A percentile compares a stretch with the other conserved stretches of the same genome.
Evolutionary conservation across 2,113 vertebrate genomes (phyloP).

Genomic region (Pseudolaguvia tuberculata): DNA sequence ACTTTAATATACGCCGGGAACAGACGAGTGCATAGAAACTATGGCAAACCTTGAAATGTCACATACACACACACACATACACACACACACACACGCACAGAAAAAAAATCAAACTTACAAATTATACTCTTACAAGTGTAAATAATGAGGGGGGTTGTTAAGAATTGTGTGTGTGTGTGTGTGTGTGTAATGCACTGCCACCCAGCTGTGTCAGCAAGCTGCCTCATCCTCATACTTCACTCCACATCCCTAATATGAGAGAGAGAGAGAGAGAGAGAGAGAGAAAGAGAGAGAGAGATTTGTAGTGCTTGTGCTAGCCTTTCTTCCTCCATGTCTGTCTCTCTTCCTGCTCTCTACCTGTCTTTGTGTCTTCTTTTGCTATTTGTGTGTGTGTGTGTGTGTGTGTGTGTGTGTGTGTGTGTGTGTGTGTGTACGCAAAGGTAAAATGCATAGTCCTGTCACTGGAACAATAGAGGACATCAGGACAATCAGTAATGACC

Average conservation of each 20-base stretch:
- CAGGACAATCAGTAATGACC: slow-evolving; percentile 49
- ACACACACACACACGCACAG: slow-evolving; percentile 3
- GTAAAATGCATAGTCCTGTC: not conserved
- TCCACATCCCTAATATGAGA: slow-evolving; percentile 37
- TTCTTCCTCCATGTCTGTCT: slow-evolving; percentile 29
- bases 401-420: slow-evolving; percentile 58
- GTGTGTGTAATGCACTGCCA: slow-evolving; percentile 28
- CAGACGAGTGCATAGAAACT: slow-evolving; percentile 24
- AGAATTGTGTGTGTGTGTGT: not conserved
- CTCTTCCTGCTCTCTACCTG: not conserved
- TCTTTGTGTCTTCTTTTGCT: not conserved
- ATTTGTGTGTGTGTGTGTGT: not conserved
- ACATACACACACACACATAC: not conserved
- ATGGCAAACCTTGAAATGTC: slow-evolving; percentile 5
- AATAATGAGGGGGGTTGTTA: slow-evolving; percentile 24
- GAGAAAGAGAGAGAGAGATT: slow-evolving; percentile 44
- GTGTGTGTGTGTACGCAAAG: no score
- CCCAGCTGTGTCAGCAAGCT: slow-evolving; percentile 39
- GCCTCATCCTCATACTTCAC: slow-evolving; percentile 42
- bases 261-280: slow-evolving; percentile 19
- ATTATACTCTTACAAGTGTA: not conserved
- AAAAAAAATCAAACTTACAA: not conserved
- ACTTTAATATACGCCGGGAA: slow-evolving; percentile 50
- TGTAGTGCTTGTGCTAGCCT: not conserved
- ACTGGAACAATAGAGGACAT: slow-evolving; percentile 48